These are phyloP conservation scores for Amblyopsis hoosieri DNA, from an alignment of 2,797 vertebrate species.

Conservation along the genomic window DNA sequence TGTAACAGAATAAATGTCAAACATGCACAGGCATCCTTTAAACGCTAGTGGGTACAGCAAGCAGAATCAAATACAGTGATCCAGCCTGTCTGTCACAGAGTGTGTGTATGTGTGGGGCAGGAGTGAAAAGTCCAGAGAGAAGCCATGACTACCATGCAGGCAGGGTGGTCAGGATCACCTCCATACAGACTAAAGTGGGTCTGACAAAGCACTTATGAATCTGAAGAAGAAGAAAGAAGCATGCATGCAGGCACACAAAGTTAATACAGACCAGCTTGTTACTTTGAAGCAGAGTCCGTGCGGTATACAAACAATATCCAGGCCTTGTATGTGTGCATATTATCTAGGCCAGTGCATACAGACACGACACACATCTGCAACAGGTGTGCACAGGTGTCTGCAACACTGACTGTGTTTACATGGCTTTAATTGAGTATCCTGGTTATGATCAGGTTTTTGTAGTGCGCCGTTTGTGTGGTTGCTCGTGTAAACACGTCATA, in stretches of 20 bases:
- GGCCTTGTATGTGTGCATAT: too few species aligned
- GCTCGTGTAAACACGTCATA: too few species aligned
- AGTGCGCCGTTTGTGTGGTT: too few species aligned
- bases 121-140: conserved; percentile 58
- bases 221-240: conserved; percentile 16
- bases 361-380: too few species aligned
- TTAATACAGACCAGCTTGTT: conserved; percentile 22
- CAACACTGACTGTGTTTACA: too few species aligned
- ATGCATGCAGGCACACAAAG: conserved; percentile 25
- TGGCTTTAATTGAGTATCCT: too few species aligned
- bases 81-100: conserved; percentile 39
- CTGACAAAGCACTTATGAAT: conserved; percentile 57
- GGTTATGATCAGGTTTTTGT: too few species aligned
- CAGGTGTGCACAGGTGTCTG: too few species aligned
- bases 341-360: too few species aligned
- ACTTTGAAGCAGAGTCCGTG: neutral
- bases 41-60: conserved; percentile 34
- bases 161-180: conserved; percentile 57
- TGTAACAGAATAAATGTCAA: conserved; percentile 11
- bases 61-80: conserved; percentile 45
- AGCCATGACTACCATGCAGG: conserved; percentile 10
- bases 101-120: conserved; percentile 15
- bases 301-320: neutral
- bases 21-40: conserved; percentile 30
- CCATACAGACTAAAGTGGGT: conserved; percentile 43